Conservation (phyloP, 2,797 vertebrate species). For the Buceros bicornis region DNA sequence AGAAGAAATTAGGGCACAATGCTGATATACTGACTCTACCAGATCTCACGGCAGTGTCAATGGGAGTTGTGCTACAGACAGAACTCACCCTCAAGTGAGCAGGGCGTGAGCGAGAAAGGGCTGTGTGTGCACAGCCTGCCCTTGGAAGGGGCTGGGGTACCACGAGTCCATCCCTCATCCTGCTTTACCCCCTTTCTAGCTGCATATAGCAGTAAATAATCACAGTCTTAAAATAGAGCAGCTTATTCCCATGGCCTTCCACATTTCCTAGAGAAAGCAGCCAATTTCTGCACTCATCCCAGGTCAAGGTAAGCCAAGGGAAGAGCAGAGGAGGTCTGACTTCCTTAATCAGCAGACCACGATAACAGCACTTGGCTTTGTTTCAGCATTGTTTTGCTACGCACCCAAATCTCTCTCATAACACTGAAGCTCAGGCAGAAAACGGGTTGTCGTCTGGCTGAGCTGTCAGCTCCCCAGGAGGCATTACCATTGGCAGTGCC, state of each 20-base stretch:
- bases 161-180: fast-evolving
- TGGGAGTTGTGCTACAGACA: neutral
- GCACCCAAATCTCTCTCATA: neutral
- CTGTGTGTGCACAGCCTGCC: neutral
- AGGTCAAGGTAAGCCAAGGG: neutral
- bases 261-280: neutral
- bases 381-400: neutral
- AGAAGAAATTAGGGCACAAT: neutral
- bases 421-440: neutral
- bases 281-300: neutral
- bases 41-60: neutral
- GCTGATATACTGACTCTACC: neutral
- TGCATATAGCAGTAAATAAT: neutral
- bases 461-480: neutral
- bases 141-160: neutral
- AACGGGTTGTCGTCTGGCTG: neutral
- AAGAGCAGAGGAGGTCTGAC: neutral
- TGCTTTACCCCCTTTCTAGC: neutral
- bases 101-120: neutral
- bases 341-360: neutral
- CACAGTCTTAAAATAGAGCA: neutral
- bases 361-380: neutral
- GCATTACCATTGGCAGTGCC: neutral
- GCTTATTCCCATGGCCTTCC: neutral
- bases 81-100: fast-evolving